Conservation (phyloP, 2,888 invertebrate genomes). For the Papilio demoleus region DNA sequence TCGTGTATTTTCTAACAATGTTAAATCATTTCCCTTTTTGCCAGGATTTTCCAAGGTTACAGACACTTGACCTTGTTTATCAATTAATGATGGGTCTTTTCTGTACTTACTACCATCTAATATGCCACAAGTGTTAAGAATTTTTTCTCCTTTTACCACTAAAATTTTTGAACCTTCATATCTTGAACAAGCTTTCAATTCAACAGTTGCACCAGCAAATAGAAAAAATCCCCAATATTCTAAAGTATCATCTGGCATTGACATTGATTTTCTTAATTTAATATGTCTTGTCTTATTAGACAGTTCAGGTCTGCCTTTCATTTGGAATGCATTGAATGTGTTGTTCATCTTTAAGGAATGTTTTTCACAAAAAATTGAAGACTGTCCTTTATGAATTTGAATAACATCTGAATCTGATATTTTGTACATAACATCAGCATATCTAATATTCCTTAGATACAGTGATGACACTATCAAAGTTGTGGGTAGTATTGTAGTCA, state of each 20-base stretch:
- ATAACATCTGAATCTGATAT: slow-evolving; percentile 94
- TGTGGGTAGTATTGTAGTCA: slow-evolving; percentile 90
- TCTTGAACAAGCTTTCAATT: slow-evolving; percentile 90
- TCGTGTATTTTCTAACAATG: slow-evolving; percentile 36
- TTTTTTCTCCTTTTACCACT: slow-evolving; percentile 91
- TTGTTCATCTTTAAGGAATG: slow-evolving; percentile 91
- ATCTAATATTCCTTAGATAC: slow-evolving; percentile 89
- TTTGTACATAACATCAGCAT: slow-evolving; percentile 90
- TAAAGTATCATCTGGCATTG: slow-evolving; percentile 91
- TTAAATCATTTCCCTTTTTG: slow-evolving; percentile 45
- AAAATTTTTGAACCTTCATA: slow-evolving; percentile 91
- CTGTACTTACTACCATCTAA: slow-evolving; percentile 88
- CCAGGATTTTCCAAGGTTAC: slow-evolving; percentile 72
- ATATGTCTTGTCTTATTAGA: slow-evolving; percentile 89
- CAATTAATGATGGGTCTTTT: slow-evolving; percentile 83
- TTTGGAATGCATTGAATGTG: slow-evolving; percentile 88
- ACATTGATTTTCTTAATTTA: slow-evolving; percentile 91
- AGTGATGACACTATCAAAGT: slow-evolving; percentile 89
- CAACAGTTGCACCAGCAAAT: slow-evolving; percentile 89
- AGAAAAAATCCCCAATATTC: slow-evolving; percentile 96
- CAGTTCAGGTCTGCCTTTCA: slow-evolving; percentile 87
- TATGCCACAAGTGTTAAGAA: slow-evolving; percentile 90
- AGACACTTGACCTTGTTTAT: slow-evolving; percentile 83
- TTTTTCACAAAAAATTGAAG: slow-evolving; percentile 91
- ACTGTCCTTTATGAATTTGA: slow-evolving; percentile 92